Percentiles rank a stretch among this genome's conserved stretches.
Evolutionary conservation across 2,797 vertebrate genomes (phyloP).

Genomic region (Epinephelus coioides): DNA sequence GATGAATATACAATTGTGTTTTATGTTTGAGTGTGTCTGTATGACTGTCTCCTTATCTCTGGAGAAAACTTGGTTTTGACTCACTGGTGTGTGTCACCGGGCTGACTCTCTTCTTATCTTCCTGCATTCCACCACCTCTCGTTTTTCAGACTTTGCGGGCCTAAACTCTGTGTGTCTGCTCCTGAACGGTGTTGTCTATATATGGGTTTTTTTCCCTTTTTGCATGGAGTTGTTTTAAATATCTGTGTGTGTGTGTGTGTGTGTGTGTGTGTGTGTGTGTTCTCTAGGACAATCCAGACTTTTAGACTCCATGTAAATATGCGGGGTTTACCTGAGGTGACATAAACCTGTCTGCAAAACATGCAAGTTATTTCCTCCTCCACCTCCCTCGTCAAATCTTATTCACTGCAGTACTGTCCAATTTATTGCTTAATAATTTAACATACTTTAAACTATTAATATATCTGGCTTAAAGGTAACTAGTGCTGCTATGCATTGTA

Average conservation of each 20-base stretch:
- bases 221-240: slow-evolving; percentile 4
- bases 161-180: slow-evolving; percentile 2
- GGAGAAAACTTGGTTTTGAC: slow-evolving; percentile 37
- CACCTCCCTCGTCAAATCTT: background rate
- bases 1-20: background rate
- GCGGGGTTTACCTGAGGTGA: slow-evolving; percentile 14
- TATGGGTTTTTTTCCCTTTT: slow-evolving; percentile 9
- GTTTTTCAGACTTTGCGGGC: slow-evolving; percentile 17
- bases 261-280: background rate
- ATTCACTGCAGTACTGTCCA: background rate
- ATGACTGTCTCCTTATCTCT: slow-evolving; percentile 41
- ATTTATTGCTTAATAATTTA: background rate
- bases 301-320: slow-evolving; percentile 28
- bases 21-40: slow-evolving; percentile 17
- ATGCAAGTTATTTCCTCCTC: slow-evolving; percentile 27
- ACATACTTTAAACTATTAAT: background rate
- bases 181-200: slow-evolving; percentile 24
- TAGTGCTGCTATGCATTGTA: background rate
- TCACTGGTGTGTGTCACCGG: slow-evolving; percentile 42
- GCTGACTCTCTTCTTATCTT: slow-evolving; percentile 59
- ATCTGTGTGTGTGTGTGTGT: background rate
- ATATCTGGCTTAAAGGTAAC: background rate
- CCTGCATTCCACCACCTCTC: slow-evolving; percentile 46
- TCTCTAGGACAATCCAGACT: background rate
- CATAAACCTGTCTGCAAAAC: slow-evolving; percentile 43